Base-by-base conservation (phyloP, 2,113 vertebrate species). In the Centropristis striata region DNA sequence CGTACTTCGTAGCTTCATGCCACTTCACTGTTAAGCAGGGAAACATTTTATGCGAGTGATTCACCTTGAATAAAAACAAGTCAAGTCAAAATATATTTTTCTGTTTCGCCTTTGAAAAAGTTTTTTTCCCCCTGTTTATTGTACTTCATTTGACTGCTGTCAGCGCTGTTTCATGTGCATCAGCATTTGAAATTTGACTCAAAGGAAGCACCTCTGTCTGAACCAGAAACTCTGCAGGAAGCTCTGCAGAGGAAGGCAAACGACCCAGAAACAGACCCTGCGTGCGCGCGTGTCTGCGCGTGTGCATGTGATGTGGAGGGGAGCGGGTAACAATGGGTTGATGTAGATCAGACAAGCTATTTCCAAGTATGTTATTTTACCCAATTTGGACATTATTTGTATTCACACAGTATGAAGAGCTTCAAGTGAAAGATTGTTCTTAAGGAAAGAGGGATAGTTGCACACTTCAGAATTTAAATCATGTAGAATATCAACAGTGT, bases 201-300 rank as follows among this genome's bases (percentile, higher is more conserved):
- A 77, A 86, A 89, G 66, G 59, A 53, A 83, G 82, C 71, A 87
- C 73, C 84, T 90, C 78, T 71, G 81, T 64, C 70, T 93, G 88
- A 92, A 92, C 89, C 86, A 77, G 59, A 85, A 86, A 76, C 80
- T 75, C 81, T 66, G 85, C 69, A 80, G 90, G 86, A 90, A 78
- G 79, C 83, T 88, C 77, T 47, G 50, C 78, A 55, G 68, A 84
- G 81, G 79, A 71, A 81, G 65, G 58, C 77, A 61, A 42, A 50
- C 68, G 83, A 90, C 88, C 82, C 75, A 91, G 84, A 89, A 91
- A 91, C 79, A 81, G 67, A 83, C 73, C 73, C 46, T 42, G 49
- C 25, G 3, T 28, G 36, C 1, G 25, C 9, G 36, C 27, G 25
- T 66, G 4, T 59, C 50, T 3, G n/a, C 50, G 71, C 7, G 1